Conservation (phyloP, 1,140 invertebrate species). For the Drosophila hydei region DNA sequence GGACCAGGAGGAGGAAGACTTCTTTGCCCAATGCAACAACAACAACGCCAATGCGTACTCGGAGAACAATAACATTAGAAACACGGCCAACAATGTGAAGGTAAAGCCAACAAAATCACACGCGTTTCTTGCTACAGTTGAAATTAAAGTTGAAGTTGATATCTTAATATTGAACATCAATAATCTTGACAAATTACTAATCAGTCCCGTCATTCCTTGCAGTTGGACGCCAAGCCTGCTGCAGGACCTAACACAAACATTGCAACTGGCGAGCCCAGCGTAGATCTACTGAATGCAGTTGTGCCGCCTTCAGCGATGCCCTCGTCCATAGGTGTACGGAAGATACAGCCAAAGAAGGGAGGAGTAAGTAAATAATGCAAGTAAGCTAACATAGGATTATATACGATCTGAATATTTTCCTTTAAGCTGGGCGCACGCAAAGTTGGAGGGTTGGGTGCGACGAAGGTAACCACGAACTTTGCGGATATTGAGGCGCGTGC, state of each 20-base stretch:
- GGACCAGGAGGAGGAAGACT: constrained; percentile 89
- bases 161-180: neutral
- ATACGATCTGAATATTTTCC: neutral
- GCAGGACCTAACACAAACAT: constrained; percentile 25
- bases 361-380: constrained; percentile 85
- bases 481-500: constrained; percentile 97
- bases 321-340: constrained; percentile 87
- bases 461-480: constrained; percentile 97
- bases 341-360: constrained; percentile 87
- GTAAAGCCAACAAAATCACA: constrained; percentile 33
- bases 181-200: constrained; percentile 4
- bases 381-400: neutral
- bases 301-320: constrained; percentile 49
- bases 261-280: constrained; percentile 75
- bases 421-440: constrained; percentile 89
- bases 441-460: constrained; percentile 97
- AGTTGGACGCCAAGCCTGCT: constrained; percentile 62
- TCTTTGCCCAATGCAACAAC: constrained; percentile 90
- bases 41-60: constrained; percentile 67
- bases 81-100: constrained; percentile 27
- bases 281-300: constrained; percentile 81
- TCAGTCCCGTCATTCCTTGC: neutral
- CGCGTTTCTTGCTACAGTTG: constrained; percentile 29
- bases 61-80: constrained; percentile 66
- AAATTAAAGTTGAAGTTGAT: constrained; percentile 17